Base-by-base conservation (phyloP, 2,797 vertebrate genomes). In the Trematomus bernacchii region DNA sequence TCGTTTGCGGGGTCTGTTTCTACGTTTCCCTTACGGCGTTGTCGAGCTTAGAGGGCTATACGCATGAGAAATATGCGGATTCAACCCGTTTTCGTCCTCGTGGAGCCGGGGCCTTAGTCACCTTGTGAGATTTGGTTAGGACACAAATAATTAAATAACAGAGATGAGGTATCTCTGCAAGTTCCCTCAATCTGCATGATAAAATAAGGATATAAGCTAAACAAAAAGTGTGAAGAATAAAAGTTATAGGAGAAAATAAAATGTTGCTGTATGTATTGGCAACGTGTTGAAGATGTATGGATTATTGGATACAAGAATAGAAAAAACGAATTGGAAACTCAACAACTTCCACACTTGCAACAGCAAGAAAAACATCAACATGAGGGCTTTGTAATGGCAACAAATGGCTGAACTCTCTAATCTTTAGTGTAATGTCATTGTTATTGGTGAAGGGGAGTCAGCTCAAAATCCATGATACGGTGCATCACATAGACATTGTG, bases 361-460 rank as follows among this genome's bases (percentile, higher is more conserved):
- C 51, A 67, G 67, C 62, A 53, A 68, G 66, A 62, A 79, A 89
- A 79, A 84, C 61, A 82, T 83, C 74, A 76, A 76, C 71, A 82
- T 43, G 61, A 79, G 50, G 60, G 54, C 74, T 84, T 79, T 71
- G 58, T 50, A 65, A 10, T 69, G 43, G 52, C 76, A 82, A 85
- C 65, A 86, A 82, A 79, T 72, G 71, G 68, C 84, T 88, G 76
- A 83, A 85, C 76, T 72, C 55, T 58, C 54, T 87, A 91, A 91
- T 90, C 85, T 83, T 80, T 59, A 66, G 60, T 83, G 85, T 93
- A 90, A 91, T 91, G 78, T 90, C 75, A 87, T 94, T 91, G 86
- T 95, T 90, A 90, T 88, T 85, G 85, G 82, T 92, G 92, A 93
- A 89, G 92, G 80, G 77, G 83, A 86, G 87, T 93, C 90, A 85